Percentiles rank a stretch among this genome's conserved stretches.
phyloP scores from a whole-genome alignment of 2,113 vertebrate genomes.

The Haliaeetus leucogaster region DNA sequence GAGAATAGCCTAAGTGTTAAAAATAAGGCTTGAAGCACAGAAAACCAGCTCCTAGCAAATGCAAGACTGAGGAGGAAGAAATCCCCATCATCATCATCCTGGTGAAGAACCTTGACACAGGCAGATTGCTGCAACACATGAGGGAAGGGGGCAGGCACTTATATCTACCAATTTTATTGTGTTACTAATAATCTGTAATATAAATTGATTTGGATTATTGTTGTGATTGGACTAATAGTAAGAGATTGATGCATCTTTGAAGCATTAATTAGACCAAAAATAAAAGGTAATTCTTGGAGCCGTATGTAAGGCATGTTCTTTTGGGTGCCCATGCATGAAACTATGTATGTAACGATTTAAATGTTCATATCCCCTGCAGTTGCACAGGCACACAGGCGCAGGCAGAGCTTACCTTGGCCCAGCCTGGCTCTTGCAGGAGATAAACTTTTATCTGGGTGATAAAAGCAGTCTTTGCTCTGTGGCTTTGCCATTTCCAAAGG shows the following conservation, averaged over 20 bases:
- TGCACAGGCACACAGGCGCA: neutral
- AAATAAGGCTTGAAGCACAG: neutral
- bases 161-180: accelerated
- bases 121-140: neutral
- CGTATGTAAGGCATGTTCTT: neutral
- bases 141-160: neutral
- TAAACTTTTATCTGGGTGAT: neutral
- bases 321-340: neutral
- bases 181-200: neutral
- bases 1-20: neutral
- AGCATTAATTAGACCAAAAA: neutral
- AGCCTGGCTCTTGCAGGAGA: neutral
- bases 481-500: neutral
- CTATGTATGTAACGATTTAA: accelerated
- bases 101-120: neutral
- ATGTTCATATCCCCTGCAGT: accelerated
- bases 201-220: neutral
- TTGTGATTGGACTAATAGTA: neutral
- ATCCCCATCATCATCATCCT: neutral
- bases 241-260: neutral
- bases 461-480: neutral
- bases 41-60: neutral
- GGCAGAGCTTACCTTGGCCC: neutral
- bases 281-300: neutral
- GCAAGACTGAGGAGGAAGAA: neutral